Conservation (phyloP, 1,140 invertebrate species). For the Aphidius ervi region DNA sequence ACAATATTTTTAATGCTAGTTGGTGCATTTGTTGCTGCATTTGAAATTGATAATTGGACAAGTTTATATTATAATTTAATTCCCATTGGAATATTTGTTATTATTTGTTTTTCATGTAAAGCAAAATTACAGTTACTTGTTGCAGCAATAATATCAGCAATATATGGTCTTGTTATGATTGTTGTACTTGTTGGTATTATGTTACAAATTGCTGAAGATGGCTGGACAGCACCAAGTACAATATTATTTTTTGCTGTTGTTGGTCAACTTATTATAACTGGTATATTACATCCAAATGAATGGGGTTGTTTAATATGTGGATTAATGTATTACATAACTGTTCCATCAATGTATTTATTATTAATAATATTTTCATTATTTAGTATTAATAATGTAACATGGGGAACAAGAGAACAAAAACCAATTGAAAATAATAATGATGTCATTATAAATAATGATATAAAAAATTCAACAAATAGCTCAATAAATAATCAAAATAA, state of each 20-base stretch:
- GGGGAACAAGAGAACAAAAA: conserved; percentile 80
- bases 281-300: conserved; percentile 81
- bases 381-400: conserved; percentile 85
- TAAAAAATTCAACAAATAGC: background rate
- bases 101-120: conserved; percentile 71
- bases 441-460: conserved; percentile 20
- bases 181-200: conserved; percentile 84
- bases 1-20: conserved; percentile 90
- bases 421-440: conserved; percentile 11
- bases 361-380: conserved; percentile 87
- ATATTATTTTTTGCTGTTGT: conserved; percentile 69
- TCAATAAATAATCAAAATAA: conserved; percentile 2
- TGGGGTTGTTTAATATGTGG: conserved; percentile 71
- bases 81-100: conserved; percentile 70
- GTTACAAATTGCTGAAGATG: conserved; percentile 76
- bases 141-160: conserved; percentile 69
- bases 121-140: conserved; percentile 70
- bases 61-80: conserved; percentile 77
- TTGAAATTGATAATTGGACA: conserved; percentile 71
- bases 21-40: conserved; percentile 79
- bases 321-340: conserved; percentile 84
- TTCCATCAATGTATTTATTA: conserved; percentile 91
- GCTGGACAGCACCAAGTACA: conserved; percentile 72
- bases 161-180: conserved; percentile 90
- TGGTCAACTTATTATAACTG: conserved; percentile 62